Evolutionary conservation across 2,113 vertebrate species (phyloP), one percentile per base, ranked within the genome.

Genomic region (Cyprinus carpio): DNA sequence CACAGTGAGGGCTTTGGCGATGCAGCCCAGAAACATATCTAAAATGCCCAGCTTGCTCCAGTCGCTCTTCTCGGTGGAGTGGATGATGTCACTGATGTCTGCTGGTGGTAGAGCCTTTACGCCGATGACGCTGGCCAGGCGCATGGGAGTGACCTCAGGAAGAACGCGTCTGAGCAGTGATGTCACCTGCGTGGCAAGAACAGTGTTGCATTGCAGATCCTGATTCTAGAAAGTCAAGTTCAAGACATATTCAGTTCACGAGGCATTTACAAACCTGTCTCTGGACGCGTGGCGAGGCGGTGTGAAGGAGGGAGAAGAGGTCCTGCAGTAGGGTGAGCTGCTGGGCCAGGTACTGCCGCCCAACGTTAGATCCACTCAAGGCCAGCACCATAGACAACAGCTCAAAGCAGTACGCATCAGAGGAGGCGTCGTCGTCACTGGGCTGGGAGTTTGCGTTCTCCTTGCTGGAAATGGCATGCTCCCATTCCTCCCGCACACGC

Each of bases 391-490:
- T 99, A 23, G 98, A 99, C 12, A 99, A 94, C 84, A 99, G 94
- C 92, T 99, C 98, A 64, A 99, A 99, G 92, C 98, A 99, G 85
- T 99, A 99, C 1, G 98, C 98, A 0, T 99, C 98, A 0, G 98
- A 99, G 37, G 98, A 94, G 3, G 97, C 97, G 0, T 99, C 98
- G 71, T 99, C 98, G 3, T 99, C 98, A 0, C 84, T 99, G 46
- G 98, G 98, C 92, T 99, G 98, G 0, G 98, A 99, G 92, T 99
- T 99, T 81, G 98, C 98, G 0, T 99, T 99, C 91, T 99, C 98
- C 72, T 99, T 99, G 93, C 98, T 99, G 83, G 98, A 99, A 87
- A 99, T 99, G 87, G 98, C 98, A 8, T 99, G 98, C 51, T 99
- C 98, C 98, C 98, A 99, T 81, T 99, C 98, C 84, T 99, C 98